Base-by-base conservation (phyloP, 2,888 invertebrate genomes). In the Macroteleia sp. region DNA sequence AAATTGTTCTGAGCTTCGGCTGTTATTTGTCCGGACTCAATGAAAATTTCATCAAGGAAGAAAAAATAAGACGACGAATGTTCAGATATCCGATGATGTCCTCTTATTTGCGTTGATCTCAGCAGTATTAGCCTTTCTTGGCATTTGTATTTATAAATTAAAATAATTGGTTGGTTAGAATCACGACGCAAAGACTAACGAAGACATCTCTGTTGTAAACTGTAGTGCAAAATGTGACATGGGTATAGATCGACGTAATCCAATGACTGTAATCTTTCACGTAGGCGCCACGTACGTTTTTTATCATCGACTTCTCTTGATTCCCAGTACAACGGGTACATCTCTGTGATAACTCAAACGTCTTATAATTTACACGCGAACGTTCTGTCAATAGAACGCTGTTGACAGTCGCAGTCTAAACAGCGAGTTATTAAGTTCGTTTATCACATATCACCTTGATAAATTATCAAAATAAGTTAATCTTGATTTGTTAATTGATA, bases 261-360 rank as follows among this genome's bases (percentile, higher is more conserved):
- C 44, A 48, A 77, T 41, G 64, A 34, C 56, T 36, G 39, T 54
- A 77, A 71, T 77, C 77, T 71, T 61, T 54, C 70, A 46, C 61
- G 70, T 71, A 70, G 74, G 78, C 74, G 74, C 64, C 69, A 59
- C 42, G 30, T 28, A 12, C 39, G 17, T 46, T 78, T 73, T 74
- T 78, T 78, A 70, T 78, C 74, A 32, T 50, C 41, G 56, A 9
- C 16, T 59, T n/a, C 30, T 50, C 61, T 44, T 20, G 52, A 59
- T 61, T 71, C 77, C 36, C 42, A 14, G 62, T 56, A 67, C 61
- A 22, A 44, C 44, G 17, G 8, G 39, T 44, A 54, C 62, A 10
- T 14, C 69, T 28, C 16, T 1, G 22, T 34, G 69, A 69, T 76
- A n/a, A 34, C 69, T 57, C 22, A 46, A 39, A 42, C 61, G 20